Base-by-base conservation (phyloP, 2,797 vertebrate genomes). In the Pampus argenteus region DNA sequence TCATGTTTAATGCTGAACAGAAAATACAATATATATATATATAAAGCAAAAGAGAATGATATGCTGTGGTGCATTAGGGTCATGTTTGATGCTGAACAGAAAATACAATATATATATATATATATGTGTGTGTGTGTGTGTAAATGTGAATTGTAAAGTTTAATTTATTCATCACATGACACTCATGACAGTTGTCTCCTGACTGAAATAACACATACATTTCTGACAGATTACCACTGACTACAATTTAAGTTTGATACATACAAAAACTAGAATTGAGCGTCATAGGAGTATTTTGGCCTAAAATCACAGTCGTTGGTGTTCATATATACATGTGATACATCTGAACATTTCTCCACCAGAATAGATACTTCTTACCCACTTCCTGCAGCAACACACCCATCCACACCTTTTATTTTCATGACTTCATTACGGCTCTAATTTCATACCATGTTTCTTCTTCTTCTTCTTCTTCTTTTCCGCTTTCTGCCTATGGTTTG, bases 141-240 rank as follows among this genome's bases (percentile, higher is more conserved):
- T 56, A 42, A 67, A 71, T 74, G 63, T 83, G 54, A 83, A 51
- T 42, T 42, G 14, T 70, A 23, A 47, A 63, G 9, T 65, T 58
- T 66, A 23, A 62, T 65, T 80, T 66, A 60, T 71, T 76, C 13
- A 5, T 66, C 60, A 26, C 26, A 5, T 31, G 47, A 26, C 5
- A 15, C 9, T 5, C 4, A 17, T 23, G 45, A 57, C 45, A 28
- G n/a, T 17, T 26, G 45, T 50, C 25, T 11, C 44, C 0, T 1
- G 3, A 42, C 3, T 1, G 14, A 64, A 47, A 34, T n/a, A 5
- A 17, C 1, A 0, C 20, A 22, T 54, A 0, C 20, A 22, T 54
- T 47, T 42, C 11, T 34, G 28, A 51, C 9, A 20, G 25, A 25
- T n/a, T n/a, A n/a, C n/a, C n/a, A 64, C 25, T 23, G 58, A 40